Percentiles rank a stretch among this genome's conserved stretches.
These are phyloP conservation scores for Lasius platythorax DNA, from an alignment of 2,888 invertebrate species.

Conservation along the genomic window DNA sequence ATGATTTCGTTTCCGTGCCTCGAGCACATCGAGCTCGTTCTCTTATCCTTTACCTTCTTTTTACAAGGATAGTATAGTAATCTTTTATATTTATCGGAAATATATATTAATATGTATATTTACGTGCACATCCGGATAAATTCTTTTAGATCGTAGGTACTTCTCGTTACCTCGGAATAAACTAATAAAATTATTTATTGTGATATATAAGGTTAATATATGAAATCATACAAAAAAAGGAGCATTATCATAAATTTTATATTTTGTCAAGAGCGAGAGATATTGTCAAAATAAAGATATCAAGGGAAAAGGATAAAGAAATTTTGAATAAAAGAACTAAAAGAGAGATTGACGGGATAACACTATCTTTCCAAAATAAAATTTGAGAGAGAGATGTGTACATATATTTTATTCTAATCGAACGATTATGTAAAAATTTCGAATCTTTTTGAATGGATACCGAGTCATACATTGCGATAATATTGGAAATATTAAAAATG, in stretches of 20 bases:
- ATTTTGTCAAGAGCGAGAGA: background rate
- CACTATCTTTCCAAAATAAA: background rate
- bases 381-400: background rate
- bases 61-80: background rate
- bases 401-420: background rate
- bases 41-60: background rate
- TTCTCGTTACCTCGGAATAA: background rate
- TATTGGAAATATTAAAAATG: background rate
- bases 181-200: background rate
- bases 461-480: background rate
- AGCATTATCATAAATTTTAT: background rate
- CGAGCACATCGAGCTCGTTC: background rate
- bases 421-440: background rate
- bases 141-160: background rate
- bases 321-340: background rate
- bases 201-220: background rate
- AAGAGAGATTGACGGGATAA: background rate
- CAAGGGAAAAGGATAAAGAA: background rate
- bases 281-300: background rate
- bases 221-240: background rate
- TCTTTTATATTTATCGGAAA: background rate
- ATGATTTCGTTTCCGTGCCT: slow-evolving; percentile 40
- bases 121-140: background rate
- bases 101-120: background rate
- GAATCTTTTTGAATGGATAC: background rate